phyloP scores from a whole-genome alignment of 2,797 vertebrate genomes.

The Iguana delicatissima region DNA sequence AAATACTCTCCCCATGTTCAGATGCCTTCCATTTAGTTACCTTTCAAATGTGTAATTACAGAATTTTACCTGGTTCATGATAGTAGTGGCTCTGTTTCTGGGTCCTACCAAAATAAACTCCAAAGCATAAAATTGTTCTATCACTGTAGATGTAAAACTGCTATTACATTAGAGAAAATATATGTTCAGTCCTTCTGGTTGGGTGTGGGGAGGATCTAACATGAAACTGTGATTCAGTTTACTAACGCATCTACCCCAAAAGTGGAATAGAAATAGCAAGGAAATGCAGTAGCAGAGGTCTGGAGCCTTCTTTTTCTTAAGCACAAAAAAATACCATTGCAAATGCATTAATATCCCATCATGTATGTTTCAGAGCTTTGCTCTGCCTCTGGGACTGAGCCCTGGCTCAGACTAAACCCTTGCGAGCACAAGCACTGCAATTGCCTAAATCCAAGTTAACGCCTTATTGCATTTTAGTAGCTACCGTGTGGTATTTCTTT shows the following conservation, averaged over 20 bases:
- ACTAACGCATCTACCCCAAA: neutral
- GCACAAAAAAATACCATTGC: constrained; percentile 25
- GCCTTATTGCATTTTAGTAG: constrained; percentile 56
- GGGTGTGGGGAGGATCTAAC: neutral
- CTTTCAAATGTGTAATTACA: neutral
- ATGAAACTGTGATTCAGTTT: neutral
- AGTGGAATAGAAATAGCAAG: neutral
- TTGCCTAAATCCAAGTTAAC: constrained; percentile 62
- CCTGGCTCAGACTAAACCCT: constrained; percentile 18
- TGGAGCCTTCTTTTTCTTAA: neutral
- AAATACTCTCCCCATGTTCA: neutral
- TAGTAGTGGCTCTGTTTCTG: neutral
- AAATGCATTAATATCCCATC: constrained; percentile 29
- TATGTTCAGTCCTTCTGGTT: neutral
- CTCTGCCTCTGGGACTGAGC: constrained; percentile 15
- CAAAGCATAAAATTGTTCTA: neutral
- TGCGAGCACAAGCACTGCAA: constrained; percentile 15
- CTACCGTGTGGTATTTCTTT: constrained; percentile 42
- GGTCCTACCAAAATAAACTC: neutral
- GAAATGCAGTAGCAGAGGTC: neutral
- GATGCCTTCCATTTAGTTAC: neutral
- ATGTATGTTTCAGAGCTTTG: constrained; percentile 10
- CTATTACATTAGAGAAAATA: neutral
- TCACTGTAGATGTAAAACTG: neutral
- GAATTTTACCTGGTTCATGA: neutral